A percentile compares a stretch with the other conserved stretches of the same genome.
These are phyloP conservation scores for Agrypnia vestita DNA, from an alignment of 1,140 invertebrate genomes.

Conservation along the genomic window DNA sequence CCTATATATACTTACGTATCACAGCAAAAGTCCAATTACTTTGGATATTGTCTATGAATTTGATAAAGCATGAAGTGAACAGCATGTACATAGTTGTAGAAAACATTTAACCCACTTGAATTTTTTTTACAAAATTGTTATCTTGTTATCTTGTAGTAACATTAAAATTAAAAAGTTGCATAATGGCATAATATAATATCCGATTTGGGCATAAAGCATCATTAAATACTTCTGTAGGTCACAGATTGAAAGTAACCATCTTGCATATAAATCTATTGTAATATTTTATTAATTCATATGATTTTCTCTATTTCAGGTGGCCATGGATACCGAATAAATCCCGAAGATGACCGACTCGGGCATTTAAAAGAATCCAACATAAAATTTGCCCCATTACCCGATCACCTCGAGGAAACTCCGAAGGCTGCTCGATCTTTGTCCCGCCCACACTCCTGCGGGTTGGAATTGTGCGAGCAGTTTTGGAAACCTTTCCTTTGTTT, in stretches of 20 bases:
- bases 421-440: not conserved
- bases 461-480: constrained; percentile 22
- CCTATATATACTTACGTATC: no score
- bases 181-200: no score
- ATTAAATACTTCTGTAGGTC: no score
- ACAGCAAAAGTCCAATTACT: no score
- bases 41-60: no score
- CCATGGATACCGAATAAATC: constrained; percentile 69
- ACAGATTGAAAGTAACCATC: not conserved
- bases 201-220: no score
- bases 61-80: no score
- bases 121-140: no score
- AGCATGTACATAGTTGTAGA: no score
- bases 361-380: not conserved
- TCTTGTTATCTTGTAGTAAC: no score
- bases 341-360: constrained; percentile 47
- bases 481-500: constrained; percentile 41
- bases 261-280: not conserved
- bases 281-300: constrained; percentile 12
- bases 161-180: no score
- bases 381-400: not conserved
- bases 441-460: not conserved
- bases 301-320: constrained; percentile 63
- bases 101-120: no score
- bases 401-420: not conserved